A percentile compares a stretch with the other conserved stretches of the same genome.
phyloP scores from a whole-genome alignment of 2,113 vertebrate species.

The Neolamprologus brichardi region DNA sequence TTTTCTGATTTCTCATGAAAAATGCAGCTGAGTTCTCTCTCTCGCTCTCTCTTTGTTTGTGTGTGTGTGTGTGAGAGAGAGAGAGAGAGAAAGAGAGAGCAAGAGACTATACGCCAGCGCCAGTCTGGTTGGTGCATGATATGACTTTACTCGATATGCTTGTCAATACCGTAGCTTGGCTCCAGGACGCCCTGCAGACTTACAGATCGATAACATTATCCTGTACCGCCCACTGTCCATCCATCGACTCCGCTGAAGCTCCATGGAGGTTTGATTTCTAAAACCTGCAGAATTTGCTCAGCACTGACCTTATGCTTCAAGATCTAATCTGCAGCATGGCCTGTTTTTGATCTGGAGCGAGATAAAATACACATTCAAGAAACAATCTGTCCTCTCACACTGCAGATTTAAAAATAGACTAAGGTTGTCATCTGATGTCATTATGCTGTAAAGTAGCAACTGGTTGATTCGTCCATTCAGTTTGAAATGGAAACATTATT shows the following conservation, averaged over 20 bases:
- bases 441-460: neutral
- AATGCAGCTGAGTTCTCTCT: slow-evolving; percentile 16
- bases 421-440: neutral
- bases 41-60: neutral
- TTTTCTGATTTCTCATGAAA: slow-evolving; percentile 55
- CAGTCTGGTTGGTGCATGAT: neutral
- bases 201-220: slow-evolving; percentile 43
- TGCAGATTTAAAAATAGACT: neutral
- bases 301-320: neutral
- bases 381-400: neutral
- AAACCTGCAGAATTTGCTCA: neutral
- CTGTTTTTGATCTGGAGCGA: neutral
- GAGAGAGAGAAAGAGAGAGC: fast-evolving
- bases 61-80: neutral
- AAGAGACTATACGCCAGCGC: neutral
- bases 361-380: neutral
- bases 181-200: slow-evolving; percentile 40
- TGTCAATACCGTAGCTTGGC: slow-evolving; percentile 54
- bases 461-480: neutral
- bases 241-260: neutral
- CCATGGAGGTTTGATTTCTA: neutral
- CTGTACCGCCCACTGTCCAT: neutral
- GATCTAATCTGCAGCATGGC: neutral
- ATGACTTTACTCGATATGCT: neutral
- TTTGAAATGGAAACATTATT: neutral